Conservation (phyloP, 92 coral and sea anemone species). For the Palythoa grandis region DNA sequence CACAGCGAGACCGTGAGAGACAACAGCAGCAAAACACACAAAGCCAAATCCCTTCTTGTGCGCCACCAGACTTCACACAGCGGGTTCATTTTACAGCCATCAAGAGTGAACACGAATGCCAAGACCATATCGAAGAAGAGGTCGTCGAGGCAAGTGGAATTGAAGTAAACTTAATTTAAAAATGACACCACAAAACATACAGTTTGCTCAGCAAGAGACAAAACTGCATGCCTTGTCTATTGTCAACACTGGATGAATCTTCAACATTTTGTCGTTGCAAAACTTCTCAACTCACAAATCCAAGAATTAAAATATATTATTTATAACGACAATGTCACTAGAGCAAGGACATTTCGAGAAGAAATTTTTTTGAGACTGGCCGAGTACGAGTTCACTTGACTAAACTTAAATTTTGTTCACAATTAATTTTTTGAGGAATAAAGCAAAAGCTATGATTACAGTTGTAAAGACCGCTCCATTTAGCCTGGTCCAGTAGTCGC, state of each 20-base stretch:
- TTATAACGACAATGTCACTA: too few species aligned
- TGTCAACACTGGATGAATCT: too few species aligned
- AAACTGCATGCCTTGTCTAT: neutral
- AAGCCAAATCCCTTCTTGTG: neutral
- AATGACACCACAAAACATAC: neutral
- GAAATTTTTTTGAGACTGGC: too few species aligned
- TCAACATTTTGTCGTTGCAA: too few species aligned
- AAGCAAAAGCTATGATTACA: too few species aligned
- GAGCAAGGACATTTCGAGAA: too few species aligned
- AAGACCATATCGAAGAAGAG: neutral
- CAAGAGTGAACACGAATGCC: neutral
- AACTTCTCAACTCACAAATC: too few species aligned
- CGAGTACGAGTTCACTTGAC: too few species aligned
- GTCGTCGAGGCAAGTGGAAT: constrained; percentile 15
- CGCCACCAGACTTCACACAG: constrained; percentile 18
- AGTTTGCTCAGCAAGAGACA: neutral
- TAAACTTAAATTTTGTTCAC: neutral
- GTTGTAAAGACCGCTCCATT: too few species aligned
- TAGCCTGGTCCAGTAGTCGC: too few species aligned
- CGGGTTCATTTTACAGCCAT: neutral
- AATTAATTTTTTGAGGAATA: too few species aligned
- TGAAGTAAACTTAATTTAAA: constrained; percentile 21
- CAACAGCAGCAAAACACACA: neutral
- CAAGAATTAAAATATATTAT: too few species aligned
- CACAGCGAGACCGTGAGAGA: neutral